Evolutionary conservation across 2,888 invertebrate genomes (phyloP), one percentile per base, ranked within the genome.

Genomic region (Drosophila helvetica): DNA sequence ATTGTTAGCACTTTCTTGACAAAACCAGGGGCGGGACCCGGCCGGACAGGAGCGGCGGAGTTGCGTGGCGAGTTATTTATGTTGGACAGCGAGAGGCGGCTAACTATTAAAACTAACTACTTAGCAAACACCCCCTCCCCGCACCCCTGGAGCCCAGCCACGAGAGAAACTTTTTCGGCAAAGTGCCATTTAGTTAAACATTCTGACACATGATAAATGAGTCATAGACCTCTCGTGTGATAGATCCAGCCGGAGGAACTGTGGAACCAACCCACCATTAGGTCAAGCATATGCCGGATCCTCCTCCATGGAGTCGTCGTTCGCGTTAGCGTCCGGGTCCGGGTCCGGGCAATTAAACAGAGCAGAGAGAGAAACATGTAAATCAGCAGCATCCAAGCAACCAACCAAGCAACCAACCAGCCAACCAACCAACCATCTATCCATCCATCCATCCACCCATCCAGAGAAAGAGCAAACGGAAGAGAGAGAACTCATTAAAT

Each of bases 161-260:
- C 9, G 47, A 7, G n/a, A 18, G 50, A 72, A 86, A 78, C 54
- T 83, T 83, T 86, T 84, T 80, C 73, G 86, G 88, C 88, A 86
- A 86, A 83, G 87, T 86, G 88, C 74, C 88, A 87, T 85, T 85
- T 88, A 80, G 85, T 84, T 88, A 88, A 86, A 78, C 83, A 83
- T 88, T 88, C 88, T 89, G 89, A 85, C 89, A 86, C 86, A 86
- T 86, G 85, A 86, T 86, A 86, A 86, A 86, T 86, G 89, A 86
- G 85, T 75, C 75, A 85, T 81, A 71, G 73, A 74, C 57, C 69
- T 42, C 30, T 15, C 18, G 69, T 48, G 58, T 66, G 74, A 69
- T 73, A 69, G 63, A 73, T 72, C 64, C 73, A 53, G 42, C 45
- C 51, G n/a, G 30, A 53, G 9, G 19, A 22, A 9, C 33, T 38